A percentile compares a stretch with the other conserved stretches of the same genome.
Conservation (phyloP, 37 sponge, comb jelly and placozoan genomes). For the Diacarnus erythraeanus region DNA sequence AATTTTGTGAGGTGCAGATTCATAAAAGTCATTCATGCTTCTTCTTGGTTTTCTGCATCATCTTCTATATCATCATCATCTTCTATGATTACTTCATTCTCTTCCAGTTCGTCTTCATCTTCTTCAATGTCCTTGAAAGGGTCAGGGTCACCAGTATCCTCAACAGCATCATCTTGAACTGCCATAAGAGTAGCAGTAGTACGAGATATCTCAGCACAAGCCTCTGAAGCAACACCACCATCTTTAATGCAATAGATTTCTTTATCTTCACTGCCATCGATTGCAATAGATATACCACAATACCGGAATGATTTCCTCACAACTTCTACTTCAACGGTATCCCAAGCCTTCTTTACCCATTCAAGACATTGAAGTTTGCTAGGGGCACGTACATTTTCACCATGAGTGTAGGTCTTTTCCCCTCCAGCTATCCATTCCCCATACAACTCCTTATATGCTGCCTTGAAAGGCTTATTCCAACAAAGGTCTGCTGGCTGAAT, state of each 20-base stretch:
- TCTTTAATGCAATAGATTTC: conserved; percentile 46
- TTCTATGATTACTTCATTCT: conserved; percentile 8
- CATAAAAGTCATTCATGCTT: not conserved
- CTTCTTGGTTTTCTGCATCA: not conserved
- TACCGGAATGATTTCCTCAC: conserved; percentile 39
- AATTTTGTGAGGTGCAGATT: too few relatives aligned
- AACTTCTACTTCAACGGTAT: conserved; percentile 26
- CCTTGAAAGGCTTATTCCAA: conserved; percentile 61
- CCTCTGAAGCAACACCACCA: conserved; percentile 44
- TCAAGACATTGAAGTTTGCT: conserved; percentile 13
- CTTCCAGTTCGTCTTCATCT: not conserved
- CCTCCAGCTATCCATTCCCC: conserved; percentile 63
- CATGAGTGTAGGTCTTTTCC: conserved; percentile 46
- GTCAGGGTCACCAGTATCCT: not conserved
- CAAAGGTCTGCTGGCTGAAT: conserved; percentile 58
- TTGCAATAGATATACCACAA: conserved; percentile 47
- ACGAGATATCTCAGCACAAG: not conserved
- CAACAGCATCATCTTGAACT: not conserved
- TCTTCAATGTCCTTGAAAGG: not conserved
- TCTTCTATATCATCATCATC: conserved; percentile 16
- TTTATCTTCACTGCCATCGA: conserved; percentile 38
- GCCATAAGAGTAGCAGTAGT: conserved; percentile 20
- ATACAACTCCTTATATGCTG: conserved; percentile 19
- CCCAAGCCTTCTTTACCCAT: conserved; percentile 63
- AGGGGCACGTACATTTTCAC: conserved; percentile 59